Conservation (phyloP, 1,140 invertebrate species). For the Drosophila sp. region DNA sequence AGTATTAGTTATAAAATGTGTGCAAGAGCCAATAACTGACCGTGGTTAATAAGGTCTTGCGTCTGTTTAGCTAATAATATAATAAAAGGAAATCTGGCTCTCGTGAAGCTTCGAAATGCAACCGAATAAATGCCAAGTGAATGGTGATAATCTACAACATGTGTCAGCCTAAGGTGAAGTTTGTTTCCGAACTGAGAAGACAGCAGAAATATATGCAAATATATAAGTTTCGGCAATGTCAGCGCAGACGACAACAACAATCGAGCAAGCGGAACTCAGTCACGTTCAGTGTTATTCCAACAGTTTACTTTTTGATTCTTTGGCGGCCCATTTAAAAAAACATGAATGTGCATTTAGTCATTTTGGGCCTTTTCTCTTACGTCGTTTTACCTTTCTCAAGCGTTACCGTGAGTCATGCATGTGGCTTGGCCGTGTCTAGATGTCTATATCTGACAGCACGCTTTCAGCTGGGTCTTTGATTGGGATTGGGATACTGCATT, state of each 20-base stretch:
- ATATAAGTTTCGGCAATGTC: constrained; percentile 42
- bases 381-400: constrained; percentile 53
- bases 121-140: constrained; percentile 52
- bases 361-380: constrained; percentile 71
- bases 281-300: constrained; percentile 51
- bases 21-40: constrained; percentile 6
- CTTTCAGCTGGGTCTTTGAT: not conserved
- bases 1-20: constrained; percentile 39
- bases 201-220: constrained; percentile 37
- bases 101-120: constrained; percentile 21
- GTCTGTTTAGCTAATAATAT: constrained; percentile 58
- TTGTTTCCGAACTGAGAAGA: not conserved
- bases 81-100: constrained; percentile 16
- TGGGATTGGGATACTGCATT: constrained; percentile 5
- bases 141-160: constrained; percentile 54
- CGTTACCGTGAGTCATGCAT: constrained; percentile 46
- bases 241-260: constrained; percentile 37
- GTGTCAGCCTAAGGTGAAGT: not conserved
- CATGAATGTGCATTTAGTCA: constrained; percentile 79
- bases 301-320: constrained; percentile 59
- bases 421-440: constrained; percentile 1
- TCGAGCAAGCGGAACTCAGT: constrained; percentile 53
- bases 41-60: constrained; percentile 17
- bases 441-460: constrained; percentile 8
- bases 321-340: constrained; percentile 70